Evolutionary conservation across 2,113 vertebrate genomes (phyloP).

Genomic region (Trogon surrucura): DNA sequence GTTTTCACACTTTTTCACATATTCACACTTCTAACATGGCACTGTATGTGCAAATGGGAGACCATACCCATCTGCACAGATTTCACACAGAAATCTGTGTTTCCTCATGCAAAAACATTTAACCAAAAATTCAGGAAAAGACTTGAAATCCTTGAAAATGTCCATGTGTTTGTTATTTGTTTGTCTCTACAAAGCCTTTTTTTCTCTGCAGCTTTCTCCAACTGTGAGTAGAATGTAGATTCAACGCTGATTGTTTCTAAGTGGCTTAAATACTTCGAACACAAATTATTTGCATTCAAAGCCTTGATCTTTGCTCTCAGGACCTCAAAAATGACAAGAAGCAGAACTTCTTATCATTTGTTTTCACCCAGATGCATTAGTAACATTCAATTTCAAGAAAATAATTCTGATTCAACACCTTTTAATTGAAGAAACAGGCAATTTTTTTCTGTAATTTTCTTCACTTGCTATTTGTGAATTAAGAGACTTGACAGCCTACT

Average conservation of each 20-base stretch:
- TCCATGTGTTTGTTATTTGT: not conserved
- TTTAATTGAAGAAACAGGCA: conserved; percentile 16
- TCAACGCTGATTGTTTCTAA: not conserved
- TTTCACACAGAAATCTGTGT: not conserved
- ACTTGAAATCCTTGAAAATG: not conserved
- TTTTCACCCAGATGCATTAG: conserved; percentile 13
- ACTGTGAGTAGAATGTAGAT: not conserved
- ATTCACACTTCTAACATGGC: not conserved
- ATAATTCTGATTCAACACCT: conserved; percentile 3
- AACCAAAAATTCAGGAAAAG: not conserved
- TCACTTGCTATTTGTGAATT: not conserved
- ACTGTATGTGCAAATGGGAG: not conserved
- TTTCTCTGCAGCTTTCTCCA: not conserved
- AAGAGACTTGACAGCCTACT: not conserved
- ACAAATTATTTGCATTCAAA: not conserved
- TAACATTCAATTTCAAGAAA: not conserved
- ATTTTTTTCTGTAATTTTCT: conserved; percentile 9
- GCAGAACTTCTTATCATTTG: not conserved
- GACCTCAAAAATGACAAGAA: not conserved
- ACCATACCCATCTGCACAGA: not conserved
- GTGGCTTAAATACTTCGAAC: not conserved
- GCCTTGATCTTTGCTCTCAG: conserved; percentile 21
- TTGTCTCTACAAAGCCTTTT: not conserved
- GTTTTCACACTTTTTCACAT: not conserved
- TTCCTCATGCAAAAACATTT: not conserved